These are phyloP conservation scores for Penaeus chinensis DNA, from an alignment of 1,140 invertebrate species.

Conservation along the genomic window DNA sequence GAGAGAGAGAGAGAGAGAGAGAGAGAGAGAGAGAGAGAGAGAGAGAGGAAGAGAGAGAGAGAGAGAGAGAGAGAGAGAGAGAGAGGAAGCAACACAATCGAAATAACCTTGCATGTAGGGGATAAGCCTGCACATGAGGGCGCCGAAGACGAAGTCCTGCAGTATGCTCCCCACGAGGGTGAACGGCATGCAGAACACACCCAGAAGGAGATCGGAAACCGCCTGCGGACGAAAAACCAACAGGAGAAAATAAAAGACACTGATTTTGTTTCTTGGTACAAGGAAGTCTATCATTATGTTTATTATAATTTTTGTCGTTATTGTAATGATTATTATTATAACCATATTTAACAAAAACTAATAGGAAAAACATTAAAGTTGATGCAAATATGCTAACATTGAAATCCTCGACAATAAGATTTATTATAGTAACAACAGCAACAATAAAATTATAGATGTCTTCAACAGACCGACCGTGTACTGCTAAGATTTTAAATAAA, in stretches of 20 bases:
- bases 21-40: no score
- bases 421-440: background rate
- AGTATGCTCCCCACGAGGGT: slow-evolving; percentile 85
- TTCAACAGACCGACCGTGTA: no score
- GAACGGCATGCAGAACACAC: slow-evolving; percentile 89
- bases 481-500: no score
- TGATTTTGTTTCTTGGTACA: background rate
- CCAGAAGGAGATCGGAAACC: slow-evolving; percentile 83
- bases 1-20: no score
- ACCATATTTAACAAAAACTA: background rate
- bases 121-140: slow-evolving; percentile 83
- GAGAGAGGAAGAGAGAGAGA: no score
- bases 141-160: slow-evolving; percentile 85
- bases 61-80: no score
- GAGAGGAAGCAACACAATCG: background rate
- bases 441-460: background rate
- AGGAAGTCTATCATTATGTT: background rate
- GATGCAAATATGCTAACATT: background rate
- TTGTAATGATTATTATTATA: background rate
- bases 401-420: background rate
- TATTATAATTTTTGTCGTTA: background rate
- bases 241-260: background rate
- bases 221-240: slow-evolving; percentile 70
- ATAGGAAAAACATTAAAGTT: background rate
- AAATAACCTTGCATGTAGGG: slow-evolving; percentile 85